Conservation (phyloP, 92 coral and sea anemone species). For the Palythoa heliodiscus region DNA sequence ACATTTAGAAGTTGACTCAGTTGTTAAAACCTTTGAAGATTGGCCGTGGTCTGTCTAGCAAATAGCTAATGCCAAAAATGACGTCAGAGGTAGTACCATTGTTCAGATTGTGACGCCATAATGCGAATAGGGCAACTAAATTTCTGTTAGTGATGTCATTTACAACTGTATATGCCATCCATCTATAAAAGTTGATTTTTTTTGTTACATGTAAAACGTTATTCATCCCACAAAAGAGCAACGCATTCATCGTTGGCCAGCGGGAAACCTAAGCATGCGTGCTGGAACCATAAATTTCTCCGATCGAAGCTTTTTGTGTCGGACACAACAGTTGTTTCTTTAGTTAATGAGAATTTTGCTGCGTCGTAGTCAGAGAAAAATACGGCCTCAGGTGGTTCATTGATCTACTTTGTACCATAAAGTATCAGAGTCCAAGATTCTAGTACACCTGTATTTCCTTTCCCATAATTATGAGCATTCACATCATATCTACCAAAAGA, state of each 20-base stretch:
- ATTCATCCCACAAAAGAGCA: background rate
- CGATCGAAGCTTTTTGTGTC: background rate
- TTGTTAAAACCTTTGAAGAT: too few relatives aligned
- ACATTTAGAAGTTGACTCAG: too few relatives aligned
- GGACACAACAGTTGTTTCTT: background rate
- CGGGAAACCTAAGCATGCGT: background rate
- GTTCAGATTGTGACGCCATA: too few relatives aligned
- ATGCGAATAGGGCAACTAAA: too few relatives aligned
- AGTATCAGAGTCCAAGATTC: constrained; percentile 88
- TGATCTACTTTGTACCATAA: constrained; percentile 68
- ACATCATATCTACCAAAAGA: background rate
- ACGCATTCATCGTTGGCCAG: background rate
- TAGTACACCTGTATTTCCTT: constrained; percentile 78
- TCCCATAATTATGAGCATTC: constrained; percentile 48
- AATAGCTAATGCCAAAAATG: too few relatives aligned
- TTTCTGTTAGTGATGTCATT: too few relatives aligned
- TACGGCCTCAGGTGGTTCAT: background rate
- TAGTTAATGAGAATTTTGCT: background rate
- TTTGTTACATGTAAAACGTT: too few relatives aligned
- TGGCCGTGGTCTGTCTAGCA: too few relatives aligned
- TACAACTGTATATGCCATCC: too few relatives aligned
- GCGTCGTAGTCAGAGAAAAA: background rate
- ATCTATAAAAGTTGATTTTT: too few relatives aligned
- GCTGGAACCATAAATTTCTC: background rate
- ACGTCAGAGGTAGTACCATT: too few relatives aligned